These are phyloP conservation scores for Dynastes tityus DNA, from an alignment of 2,888 invertebrate species.

Conservation along the genomic window DNA sequence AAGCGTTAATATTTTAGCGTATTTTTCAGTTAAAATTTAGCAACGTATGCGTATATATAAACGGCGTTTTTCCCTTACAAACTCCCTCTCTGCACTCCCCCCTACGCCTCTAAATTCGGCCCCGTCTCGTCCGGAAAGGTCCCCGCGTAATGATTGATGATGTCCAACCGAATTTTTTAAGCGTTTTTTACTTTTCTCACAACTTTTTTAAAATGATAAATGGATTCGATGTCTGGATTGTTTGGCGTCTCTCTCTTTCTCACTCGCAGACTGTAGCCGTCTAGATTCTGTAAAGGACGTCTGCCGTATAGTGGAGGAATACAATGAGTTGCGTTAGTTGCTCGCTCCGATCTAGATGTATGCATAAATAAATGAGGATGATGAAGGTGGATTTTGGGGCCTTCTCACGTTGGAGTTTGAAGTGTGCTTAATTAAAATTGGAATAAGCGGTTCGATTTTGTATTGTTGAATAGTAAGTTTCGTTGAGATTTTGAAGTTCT, in stretches of 20 bases:
- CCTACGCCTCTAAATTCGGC: neutral
- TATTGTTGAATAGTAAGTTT: too few relatives aligned
- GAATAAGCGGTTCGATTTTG: too few relatives aligned
- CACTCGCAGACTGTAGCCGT: neutral
- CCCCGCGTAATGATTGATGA: conserved; percentile 54
- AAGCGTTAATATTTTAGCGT: neutral
- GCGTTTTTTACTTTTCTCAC: conserved; percentile 59
- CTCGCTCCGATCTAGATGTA: too few relatives aligned
- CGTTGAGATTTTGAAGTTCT: too few relatives aligned
- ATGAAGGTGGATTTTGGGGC: too few relatives aligned
- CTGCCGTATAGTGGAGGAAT: neutral
- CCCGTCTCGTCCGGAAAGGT: conserved; percentile 1
- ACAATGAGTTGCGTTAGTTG: neutral
- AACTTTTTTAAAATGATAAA: conserved; percentile 58
- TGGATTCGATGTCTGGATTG: conserved; percentile 49
- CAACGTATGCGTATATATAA: too few relatives aligned
- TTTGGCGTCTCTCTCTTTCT: conserved; percentile 5
- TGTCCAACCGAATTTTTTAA: conserved; percentile 55
- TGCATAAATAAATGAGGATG: too few relatives aligned
- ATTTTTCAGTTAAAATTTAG: neutral
- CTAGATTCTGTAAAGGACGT: neutral
- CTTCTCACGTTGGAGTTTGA: too few relatives aligned
- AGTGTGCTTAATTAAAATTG: too few relatives aligned
- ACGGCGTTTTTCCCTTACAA: neutral
- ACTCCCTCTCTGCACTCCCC: neutral